These are phyloP conservation scores for Mustela lutreola DNA, from an alignment of 2,113 vertebrate species.

Conservation along the genomic window DNA sequence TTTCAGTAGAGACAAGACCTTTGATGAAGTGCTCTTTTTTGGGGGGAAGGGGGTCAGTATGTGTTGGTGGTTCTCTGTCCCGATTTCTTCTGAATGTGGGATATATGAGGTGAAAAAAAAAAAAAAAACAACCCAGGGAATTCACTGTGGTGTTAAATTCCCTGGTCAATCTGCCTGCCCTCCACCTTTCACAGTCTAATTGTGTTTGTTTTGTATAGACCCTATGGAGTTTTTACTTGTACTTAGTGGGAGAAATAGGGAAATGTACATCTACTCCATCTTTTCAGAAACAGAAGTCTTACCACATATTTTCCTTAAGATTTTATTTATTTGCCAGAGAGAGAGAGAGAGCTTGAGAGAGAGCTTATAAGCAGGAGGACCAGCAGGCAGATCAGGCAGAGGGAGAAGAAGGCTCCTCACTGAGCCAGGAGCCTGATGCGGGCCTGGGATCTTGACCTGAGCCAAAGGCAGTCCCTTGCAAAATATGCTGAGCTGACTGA, in stretches of 20 bases:
- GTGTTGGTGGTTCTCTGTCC: neutral
- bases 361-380: no score
- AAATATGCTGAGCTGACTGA: no score
- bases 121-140: neutral
- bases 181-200: neutral
- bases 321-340: no score
- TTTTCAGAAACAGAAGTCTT: neutral
- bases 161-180: rapidly evolving
- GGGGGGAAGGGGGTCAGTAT: no score
- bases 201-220: neutral
- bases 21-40: neutral
- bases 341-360: no score
- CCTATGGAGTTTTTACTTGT: neutral
- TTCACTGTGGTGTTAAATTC: neutral
- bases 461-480: no score
- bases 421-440: no score
- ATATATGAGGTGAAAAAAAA: neutral
- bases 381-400: no score
- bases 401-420: no score
- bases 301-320: neutral
- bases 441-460: no score
- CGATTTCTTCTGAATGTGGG: neutral
- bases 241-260: neutral
- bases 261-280: neutral
- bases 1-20: neutral